Percentiles rank a stretch among this genome's conserved stretches.
Evolutionary conservation across 2,888 invertebrate genomes (phyloP).

Genomic region (Drosophila pullipes): DNA sequence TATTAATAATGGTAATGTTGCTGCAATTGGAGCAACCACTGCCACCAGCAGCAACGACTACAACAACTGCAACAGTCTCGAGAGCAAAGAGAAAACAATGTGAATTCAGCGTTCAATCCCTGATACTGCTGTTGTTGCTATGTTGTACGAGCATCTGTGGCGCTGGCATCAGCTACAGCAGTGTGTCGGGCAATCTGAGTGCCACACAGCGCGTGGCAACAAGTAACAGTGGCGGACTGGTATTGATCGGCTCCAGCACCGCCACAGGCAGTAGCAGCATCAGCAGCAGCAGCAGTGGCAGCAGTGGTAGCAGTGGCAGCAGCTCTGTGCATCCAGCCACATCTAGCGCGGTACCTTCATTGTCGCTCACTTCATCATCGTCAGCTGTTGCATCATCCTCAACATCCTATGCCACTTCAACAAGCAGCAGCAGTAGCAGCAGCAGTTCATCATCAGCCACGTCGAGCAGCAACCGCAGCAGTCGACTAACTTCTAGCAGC

Average conservation of each 20-base stretch:
- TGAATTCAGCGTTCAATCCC: slow-evolving; percentile 11
- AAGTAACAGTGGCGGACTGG: slow-evolving; percentile 67
- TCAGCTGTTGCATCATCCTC: slow-evolving; percentile 31
- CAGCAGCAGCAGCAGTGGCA: slow-evolving; percentile 7
- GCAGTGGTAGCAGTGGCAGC: slow-evolving; percentile 25
- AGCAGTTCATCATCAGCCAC: slow-evolving; percentile 54
- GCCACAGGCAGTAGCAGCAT: slow-evolving; percentile 34
- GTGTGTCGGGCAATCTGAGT: slow-evolving; percentile 58
- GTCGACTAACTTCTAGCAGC: slow-evolving; percentile 46
- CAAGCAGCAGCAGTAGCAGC: slow-evolving; percentile 33
- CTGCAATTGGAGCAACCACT: slow-evolving; percentile 82
- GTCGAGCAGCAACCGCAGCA: slow-evolving; percentile 39
- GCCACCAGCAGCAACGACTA: slow-evolving; percentile 57
- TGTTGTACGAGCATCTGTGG: slow-evolving; percentile 72
- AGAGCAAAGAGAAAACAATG: slow-evolving; percentile 59
- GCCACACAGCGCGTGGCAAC: slow-evolving; percentile 48
- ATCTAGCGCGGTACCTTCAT: slow-evolving; percentile 69
- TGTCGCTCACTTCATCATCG: slow-evolving; percentile 71
- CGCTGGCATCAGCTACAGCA: slow-evolving; percentile 63
- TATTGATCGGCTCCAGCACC: slow-evolving; percentile 72
- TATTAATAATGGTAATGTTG: slow-evolving; percentile 85
- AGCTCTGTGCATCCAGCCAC: slow-evolving; percentile 37
- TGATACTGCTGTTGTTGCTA: slow-evolving; percentile 64
- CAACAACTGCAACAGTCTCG: slow-evolving; percentile 43
- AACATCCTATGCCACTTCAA: slow-evolving; percentile 23